Evolutionary conservation across 30 jellyfish, hydroid and myxozoan genomes (phyloP), one percentile per base, ranked within the genome.

Genomic region (Chironex yamaguchii): DNA sequence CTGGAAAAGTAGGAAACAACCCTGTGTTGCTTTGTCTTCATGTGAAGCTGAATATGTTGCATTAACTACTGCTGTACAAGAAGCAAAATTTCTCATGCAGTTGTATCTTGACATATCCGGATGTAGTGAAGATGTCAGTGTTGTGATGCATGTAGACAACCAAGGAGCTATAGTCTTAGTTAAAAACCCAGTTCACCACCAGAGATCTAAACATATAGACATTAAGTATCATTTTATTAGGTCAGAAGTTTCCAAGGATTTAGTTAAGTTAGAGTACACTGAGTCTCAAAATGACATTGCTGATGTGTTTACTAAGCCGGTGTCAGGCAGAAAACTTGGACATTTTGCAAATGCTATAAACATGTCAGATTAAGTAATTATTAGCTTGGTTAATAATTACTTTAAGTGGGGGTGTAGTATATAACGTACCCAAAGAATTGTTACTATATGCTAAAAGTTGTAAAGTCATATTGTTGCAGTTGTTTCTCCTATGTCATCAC

Each of bases 301-400:
- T 34, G 94, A 76, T 71, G 51, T 87, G 14, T 54, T 87, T 25
- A 87, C 94, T 21, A 87, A 87, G 69, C 94, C 49, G 52, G 25
- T 20, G 21, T 28, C 71, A 3, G 71, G 71, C 25, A 54, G 21
- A n/a, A 3, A 54, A 54, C 23, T 54, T 28, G 25, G 25, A 31
- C 21, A 54, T 6, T 54, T 54, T 54, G n/a, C n/a, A n/a, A n/a
- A n/a, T n/a, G n/a, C n/a, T n/a, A n/a, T n/a, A n/a, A n/a, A n/a
- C n/a, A n/a, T n/a, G n/a, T n/a, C n/a, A n/a, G n/a, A n/a, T n/a
- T n/a, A n/a, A n/a, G n/a, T n/a, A n/a, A n/a, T n/a, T n/a, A n/a
- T n/a, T n/a, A n/a, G n/a, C n/a, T n/a, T n/a, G n/a, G n/a, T n/a
- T n/a, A n/a, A n/a, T n/a, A n/a, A n/a, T n/a, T n/a, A n/a, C n/a